A percentile compares a stretch with the other conserved stretches of the same genome.
Evolutionary conservation across 2,888 invertebrate genomes (phyloP).

Genomic region (Erpobdella octoculata): DNA sequence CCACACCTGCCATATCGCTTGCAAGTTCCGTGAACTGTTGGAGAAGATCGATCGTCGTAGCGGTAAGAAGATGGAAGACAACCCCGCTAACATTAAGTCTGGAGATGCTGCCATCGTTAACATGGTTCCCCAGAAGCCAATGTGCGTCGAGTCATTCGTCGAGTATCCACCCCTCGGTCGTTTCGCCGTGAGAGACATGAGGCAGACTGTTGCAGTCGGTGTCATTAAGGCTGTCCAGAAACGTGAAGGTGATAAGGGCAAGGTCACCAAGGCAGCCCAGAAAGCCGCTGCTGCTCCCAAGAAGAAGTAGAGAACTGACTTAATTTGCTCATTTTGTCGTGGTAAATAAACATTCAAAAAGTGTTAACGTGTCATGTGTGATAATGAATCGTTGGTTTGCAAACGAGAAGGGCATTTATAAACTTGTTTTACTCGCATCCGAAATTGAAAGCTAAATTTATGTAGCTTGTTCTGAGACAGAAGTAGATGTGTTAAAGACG

Average conservation of each 20-base stretch:
- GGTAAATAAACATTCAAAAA: no score
- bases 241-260: constrained; percentile 82
- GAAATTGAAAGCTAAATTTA: no score
- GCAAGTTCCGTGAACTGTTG: constrained; percentile 96
- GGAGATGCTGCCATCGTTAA: constrained; percentile 92
- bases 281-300: constrained; percentile 61
- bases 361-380: no score
- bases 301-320: no score
- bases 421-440: no score
- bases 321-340: no score
- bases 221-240: constrained; percentile 73
- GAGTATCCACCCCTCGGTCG: constrained; percentile 93
- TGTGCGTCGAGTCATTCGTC: constrained; percentile 96
- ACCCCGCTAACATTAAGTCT: constrained; percentile 87
- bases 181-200: constrained; percentile 98
- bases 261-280: constrained; percentile 98
- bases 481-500: no score
- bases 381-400: no score
- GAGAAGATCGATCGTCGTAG: constrained; percentile 98
- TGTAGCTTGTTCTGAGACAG: no score
- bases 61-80: constrained; percentile 61
- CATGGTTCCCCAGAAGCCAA: constrained; percentile 86
- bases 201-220: constrained; percentile 95
- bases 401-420: no score
- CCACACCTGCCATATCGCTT: constrained; percentile 99